These are phyloP conservation scores for Takifugu ocellatus DNA, from an alignment of 2,797 vertebrate species.

Conservation along the genomic window DNA sequence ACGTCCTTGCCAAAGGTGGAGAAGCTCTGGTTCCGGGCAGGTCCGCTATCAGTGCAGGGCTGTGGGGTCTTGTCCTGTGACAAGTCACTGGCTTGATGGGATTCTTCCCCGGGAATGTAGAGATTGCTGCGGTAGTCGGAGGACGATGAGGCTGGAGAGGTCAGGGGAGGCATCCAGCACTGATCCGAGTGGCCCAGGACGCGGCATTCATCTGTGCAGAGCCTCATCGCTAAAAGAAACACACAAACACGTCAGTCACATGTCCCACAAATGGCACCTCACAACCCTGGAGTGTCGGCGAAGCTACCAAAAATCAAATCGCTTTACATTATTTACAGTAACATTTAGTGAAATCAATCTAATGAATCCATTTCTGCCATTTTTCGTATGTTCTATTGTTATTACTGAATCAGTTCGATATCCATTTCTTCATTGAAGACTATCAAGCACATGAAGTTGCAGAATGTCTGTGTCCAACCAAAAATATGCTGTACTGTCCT, in stretches of 20 bases:
- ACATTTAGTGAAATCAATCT: too few relatives aligned
- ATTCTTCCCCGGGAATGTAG: conserved; percentile 93
- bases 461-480: neutral
- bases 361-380: too few relatives aligned
- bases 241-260: conserved; percentile 8
- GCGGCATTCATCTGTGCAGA: conserved; percentile 95
- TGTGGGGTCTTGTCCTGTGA: conserved; percentile 81
- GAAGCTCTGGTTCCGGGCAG: conserved; percentile 89
- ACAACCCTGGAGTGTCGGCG: too few relatives aligned
- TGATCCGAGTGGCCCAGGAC: conserved; percentile 96
- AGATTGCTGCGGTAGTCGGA: conserved; percentile 94
- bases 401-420: too few relatives aligned
- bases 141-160: conserved; percentile 81
- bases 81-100: conserved; percentile 45
- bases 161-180: conserved; percentile 96
- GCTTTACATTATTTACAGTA: too few relatives aligned
- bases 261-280: neutral
- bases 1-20: conserved; percentile 94
- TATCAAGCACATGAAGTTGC: neutral
- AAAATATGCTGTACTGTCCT: neutral
- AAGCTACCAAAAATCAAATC: too few relatives aligned
- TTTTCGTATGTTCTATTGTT: too few relatives aligned
- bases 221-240: conserved; percentile 81
- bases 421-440: too few relatives aligned
- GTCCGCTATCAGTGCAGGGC: conserved; percentile 66